These are phyloP conservation scores for Phytoseiulus persimilis DNA, from an alignment of 2,888 invertebrate genomes.

Conservation along the genomic window DNA sequence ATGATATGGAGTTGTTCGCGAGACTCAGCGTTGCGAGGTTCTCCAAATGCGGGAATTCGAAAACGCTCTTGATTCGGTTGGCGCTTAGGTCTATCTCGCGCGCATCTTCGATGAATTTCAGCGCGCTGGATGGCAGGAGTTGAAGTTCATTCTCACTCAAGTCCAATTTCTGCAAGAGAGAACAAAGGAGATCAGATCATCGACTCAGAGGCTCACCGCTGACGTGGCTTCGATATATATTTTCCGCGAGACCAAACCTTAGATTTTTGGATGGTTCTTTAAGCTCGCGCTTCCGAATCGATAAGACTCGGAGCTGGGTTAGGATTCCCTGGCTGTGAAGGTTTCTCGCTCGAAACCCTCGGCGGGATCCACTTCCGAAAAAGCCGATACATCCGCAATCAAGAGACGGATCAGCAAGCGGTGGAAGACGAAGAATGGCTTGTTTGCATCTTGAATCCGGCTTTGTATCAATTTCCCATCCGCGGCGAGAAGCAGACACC, in stretches of 20 bases:
- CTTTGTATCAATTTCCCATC: not conserved
- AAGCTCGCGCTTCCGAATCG: no score
- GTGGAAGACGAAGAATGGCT: not conserved
- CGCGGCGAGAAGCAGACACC: not conserved
- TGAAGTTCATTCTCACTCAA: conserved; percentile 71
- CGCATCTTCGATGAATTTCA: conserved; percentile 63
- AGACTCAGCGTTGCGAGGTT: conserved; percentile 67
- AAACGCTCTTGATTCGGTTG: conserved; percentile 13
- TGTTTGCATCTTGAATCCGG: not conserved
- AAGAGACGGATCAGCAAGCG: no score
- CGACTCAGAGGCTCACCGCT: not conserved
- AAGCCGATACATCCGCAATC: not conserved
- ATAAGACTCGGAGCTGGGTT: no score
- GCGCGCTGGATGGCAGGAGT: conserved; percentile 65
- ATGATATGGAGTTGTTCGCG: conserved; percentile 66
- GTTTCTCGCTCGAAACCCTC: no score
- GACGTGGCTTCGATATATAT: not conserved
- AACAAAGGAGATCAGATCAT: not conserved
- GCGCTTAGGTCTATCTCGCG: conserved; percentile 28
- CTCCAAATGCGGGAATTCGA: conserved; percentile 58
- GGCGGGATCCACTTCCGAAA: not conserved
- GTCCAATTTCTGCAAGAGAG: conserved; percentile 61
- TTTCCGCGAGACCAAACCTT: no score
- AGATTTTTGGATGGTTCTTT: no score
- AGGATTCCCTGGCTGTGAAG: no score